Percentiles rank a stretch among this genome's conserved stretches.
Conservation (phyloP, 2,113 vertebrate genomes). For the Romanogobio albipinnatus region DNA sequence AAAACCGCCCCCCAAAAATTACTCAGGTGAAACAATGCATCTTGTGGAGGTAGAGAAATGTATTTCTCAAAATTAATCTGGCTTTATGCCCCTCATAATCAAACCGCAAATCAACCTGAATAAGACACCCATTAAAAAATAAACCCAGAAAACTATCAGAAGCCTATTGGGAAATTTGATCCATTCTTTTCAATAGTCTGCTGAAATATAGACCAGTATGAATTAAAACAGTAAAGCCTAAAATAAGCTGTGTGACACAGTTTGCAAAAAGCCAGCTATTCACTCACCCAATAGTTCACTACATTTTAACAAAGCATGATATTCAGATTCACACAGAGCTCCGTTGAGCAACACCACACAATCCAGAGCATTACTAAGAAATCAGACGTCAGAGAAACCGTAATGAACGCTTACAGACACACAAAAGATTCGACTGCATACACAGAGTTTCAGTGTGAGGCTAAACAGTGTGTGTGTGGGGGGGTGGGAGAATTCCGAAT, state of each 20-base stretch:
- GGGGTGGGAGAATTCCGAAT: neutral
- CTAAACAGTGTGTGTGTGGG: neutral
- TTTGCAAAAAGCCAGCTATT: conserved; percentile 5
- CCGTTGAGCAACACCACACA: conserved; percentile 21
- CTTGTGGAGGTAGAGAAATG: neutral
- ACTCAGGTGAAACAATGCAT: neutral
- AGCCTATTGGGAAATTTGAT: neutral
- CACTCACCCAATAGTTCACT: neutral
- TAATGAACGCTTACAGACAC: neutral
- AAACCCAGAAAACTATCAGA: neutral
- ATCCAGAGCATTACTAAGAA: conserved; percentile 10
- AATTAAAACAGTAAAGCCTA: conserved; percentile 7
- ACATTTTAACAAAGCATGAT: neutral
- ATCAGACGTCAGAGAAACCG: neutral
- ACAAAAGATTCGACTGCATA: neutral
- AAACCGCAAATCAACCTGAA: neutral
- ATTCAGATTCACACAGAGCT: conserved; percentile 4
- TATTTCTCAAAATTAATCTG: neutral
- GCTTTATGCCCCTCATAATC: neutral
- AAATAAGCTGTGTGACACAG: conserved; percentile 28
- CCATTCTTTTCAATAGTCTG: neutral
- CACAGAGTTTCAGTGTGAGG: neutral
- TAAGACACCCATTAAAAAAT: neutral
- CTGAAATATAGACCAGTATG: conserved; percentile 1
- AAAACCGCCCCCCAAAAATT: too few species aligned